A percentile compares a stretch with the other conserved stretches of the same genome.
phyloP scores from a whole-genome alignment of 2,888 invertebrate species.

The Yponomeuta sedellus region DNA sequence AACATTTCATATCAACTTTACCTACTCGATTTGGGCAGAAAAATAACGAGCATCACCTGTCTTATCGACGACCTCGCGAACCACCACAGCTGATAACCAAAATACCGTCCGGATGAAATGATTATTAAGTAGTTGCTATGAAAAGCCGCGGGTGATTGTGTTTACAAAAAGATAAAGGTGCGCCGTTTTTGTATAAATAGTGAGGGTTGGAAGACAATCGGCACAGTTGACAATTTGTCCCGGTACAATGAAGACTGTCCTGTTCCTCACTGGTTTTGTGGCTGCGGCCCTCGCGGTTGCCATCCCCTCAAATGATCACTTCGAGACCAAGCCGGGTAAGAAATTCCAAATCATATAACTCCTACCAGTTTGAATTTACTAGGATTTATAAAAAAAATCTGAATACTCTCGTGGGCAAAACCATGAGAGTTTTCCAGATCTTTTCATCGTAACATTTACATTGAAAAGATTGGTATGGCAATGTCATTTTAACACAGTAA shows the following conservation, averaged over 20 bases:
- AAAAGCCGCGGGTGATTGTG: neutral
- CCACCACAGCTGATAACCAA: neutral
- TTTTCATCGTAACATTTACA: no score
- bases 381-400: no score
- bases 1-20: no score
- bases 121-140: neutral
- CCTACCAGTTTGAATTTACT: neutral
- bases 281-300: conserved; percentile 38
- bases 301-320: conserved; percentile 35
- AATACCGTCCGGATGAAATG: neutral
- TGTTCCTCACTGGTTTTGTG: conserved; percentile 41
- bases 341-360: neutral
- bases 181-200: conserved; percentile 12
- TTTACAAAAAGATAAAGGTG: neutral
- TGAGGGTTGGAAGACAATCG: neutral
- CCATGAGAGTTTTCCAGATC: no score
- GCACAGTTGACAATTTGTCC: conserved; percentile 35
- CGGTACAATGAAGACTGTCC: conserved; percentile 48
- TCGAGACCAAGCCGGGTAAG: conserved; percentile 26
- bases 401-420: no score
- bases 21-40: neutral
- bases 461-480: no score
- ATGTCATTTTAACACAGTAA: no score
- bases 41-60: neutral
- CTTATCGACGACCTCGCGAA: neutral